Percentiles rank a stretch among this genome's conserved stretches.
Conservation (phyloP, 2,797 vertebrate genomes). For the Parotocinclus haroldoi region DNA sequence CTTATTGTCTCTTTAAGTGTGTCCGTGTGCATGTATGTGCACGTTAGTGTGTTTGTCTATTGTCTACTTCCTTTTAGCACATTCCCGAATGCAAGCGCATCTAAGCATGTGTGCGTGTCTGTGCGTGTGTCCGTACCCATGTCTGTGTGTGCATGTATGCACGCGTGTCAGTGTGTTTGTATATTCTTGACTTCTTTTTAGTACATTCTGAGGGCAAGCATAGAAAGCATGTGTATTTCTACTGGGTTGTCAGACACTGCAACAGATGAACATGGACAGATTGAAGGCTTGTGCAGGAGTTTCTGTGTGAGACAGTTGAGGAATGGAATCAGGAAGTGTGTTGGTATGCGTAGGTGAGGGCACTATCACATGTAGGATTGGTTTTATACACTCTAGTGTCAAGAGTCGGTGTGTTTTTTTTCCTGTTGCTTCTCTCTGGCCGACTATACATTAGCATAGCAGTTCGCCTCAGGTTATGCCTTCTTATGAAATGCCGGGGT, state of each 20-base stretch:
- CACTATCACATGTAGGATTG: too few species aligned
- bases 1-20: constrained; percentile 27
- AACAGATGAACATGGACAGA: neutral
- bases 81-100: too few species aligned
- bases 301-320: neutral
- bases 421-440: constrained; percentile 16
- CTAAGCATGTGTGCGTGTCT: neutral
- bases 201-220: too few species aligned
- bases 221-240: too few species aligned
- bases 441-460: constrained; percentile 22
- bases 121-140: neutral
- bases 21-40: neutral
- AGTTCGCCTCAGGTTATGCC: neutral
- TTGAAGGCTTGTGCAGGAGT: neutral
- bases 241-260: constrained; percentile 1
- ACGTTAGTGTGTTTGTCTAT: too few species aligned
- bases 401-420: neutral
- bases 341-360: constrained; percentile 10
- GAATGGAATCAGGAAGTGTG: constrained; percentile 36
- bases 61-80: too few species aligned
- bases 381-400: too few species aligned
- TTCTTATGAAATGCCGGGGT: too few species aligned
- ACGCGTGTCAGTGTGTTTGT: too few species aligned
- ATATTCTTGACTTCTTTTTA: too few species aligned
- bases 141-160: too few species aligned